Conservation (phyloP, 2,113 vertebrate genomes). For the Tragelaphus imberbis region DNA sequence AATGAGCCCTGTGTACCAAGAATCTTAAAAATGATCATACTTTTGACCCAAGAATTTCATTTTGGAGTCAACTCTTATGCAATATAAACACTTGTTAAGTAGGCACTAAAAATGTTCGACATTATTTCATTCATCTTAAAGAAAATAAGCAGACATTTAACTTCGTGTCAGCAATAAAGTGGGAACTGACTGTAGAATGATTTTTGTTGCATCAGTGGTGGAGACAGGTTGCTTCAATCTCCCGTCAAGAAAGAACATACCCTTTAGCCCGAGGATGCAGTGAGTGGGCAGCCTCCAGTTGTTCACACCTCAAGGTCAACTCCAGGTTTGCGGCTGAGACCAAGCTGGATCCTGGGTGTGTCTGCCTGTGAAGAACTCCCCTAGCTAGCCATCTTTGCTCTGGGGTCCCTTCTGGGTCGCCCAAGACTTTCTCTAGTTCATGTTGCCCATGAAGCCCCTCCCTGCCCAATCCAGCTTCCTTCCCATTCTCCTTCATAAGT, state of each 20-base stretch:
- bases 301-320: neutral
- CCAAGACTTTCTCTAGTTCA: neutral
- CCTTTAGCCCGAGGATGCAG: neutral
- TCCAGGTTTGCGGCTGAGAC: neutral
- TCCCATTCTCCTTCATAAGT: fast-evolving
- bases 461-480: too few species aligned
- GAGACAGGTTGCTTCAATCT: fast-evolving
- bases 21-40: neutral
- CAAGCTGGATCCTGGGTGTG: neutral
- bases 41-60: neutral
- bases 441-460: neutral
- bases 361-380: neutral
- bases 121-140: neutral
- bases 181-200: fast-evolving
- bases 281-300: neutral
- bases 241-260: neutral
- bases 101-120: neutral
- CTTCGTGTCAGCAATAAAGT: too few species aligned
- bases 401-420: fast-evolving
- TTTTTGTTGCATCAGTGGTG: fast-evolving
- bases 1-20: neutral
- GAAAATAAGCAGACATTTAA: neutral
- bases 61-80: neutral
- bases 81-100: neutral
- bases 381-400: fast-evolving